Percentiles rank a stretch among this genome's conserved stretches.
Evolutionary conservation across 2,888 invertebrate species (phyloP).

Genomic region (Drosophila infuscata): DNA sequence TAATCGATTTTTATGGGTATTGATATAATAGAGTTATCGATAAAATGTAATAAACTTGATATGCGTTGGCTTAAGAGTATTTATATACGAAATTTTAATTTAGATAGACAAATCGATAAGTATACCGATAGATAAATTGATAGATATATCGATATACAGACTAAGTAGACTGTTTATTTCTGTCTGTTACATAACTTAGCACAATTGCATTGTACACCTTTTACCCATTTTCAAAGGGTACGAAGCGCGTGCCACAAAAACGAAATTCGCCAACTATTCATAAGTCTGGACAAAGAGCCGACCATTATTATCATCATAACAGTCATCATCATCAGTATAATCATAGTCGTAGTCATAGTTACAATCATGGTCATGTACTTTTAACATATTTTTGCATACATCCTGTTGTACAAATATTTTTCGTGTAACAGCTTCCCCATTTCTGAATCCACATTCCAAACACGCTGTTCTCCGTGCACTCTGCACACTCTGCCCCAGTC

Average conservation of each 20-base stretch:
- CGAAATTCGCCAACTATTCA: constrained; percentile 64
- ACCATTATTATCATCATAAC: constrained; percentile 24
- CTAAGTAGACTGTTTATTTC: fast-evolving
- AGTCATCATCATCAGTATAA: constrained; percentile 21
- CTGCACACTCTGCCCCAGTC: not conserved
- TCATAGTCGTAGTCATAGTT: constrained; percentile 27
- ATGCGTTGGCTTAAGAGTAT: not conserved
- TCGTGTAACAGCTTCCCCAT: constrained; percentile 66
- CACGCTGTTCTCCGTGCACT: constrained; percentile 4
- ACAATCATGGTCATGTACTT: constrained; percentile 35
- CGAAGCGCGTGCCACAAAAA: constrained; percentile 58
- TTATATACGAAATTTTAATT: not conserved
- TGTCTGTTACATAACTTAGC: not conserved
- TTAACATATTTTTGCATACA: constrained; percentile 66
- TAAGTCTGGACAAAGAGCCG: constrained; percentile 26
- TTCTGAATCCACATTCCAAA: constrained; percentile 44
- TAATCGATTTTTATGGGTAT: not conserved
- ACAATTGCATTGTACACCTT: not conserved
- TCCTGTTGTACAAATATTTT: constrained; percentile 77
- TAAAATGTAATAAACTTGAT: not conserved
- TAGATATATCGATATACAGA: not conserved
- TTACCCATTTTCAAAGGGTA: not conserved
- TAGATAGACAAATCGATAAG: not conserved
- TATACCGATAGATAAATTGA: not conserved
- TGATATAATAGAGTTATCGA: not conserved